phyloP scores from a whole-genome alignment of 2,888 invertebrate genomes.

The Chironomus riparius region DNA sequence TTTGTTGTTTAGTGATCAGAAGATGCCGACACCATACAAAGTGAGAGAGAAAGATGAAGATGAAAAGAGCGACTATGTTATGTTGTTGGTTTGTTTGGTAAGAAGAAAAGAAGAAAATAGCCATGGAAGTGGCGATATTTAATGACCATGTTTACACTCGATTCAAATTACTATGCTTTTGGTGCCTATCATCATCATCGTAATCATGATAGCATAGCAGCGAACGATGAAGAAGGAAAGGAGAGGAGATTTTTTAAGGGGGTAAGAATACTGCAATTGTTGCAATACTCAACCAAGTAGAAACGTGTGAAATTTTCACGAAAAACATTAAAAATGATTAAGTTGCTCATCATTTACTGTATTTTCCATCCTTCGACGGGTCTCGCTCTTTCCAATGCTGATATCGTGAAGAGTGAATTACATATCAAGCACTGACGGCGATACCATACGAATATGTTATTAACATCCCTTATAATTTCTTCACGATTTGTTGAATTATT shows the following conservation, averaged over 20 bases:
- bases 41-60: neutral
- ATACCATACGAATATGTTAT: neutral
- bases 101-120: conserved; percentile 3
- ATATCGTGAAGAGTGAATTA: conserved; percentile 8
- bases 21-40: conserved; percentile 8
- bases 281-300: neutral
- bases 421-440: neutral
- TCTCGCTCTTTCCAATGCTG: neutral
- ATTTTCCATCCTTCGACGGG: neutral
- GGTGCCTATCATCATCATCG: neutral
- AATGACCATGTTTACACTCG: conserved; percentile 27
- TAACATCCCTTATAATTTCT: conserved; percentile 23
- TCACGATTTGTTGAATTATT: conserved; percentile 2
- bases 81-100: neutral
- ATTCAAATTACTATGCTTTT: conserved; percentile 18
- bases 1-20: conserved; percentile 26
- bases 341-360: neutral
- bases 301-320: conserved; percentile 6
- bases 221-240: too few relatives aligned
- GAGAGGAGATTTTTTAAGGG: neutral
- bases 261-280: neutral
- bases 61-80: neutral
- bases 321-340: neutral
- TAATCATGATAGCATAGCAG: neutral
- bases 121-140: conserved; percentile 26